phyloP scores from a whole-genome alignment of 2,113 vertebrate species.

The Sclerurus mexicanus region DNA sequence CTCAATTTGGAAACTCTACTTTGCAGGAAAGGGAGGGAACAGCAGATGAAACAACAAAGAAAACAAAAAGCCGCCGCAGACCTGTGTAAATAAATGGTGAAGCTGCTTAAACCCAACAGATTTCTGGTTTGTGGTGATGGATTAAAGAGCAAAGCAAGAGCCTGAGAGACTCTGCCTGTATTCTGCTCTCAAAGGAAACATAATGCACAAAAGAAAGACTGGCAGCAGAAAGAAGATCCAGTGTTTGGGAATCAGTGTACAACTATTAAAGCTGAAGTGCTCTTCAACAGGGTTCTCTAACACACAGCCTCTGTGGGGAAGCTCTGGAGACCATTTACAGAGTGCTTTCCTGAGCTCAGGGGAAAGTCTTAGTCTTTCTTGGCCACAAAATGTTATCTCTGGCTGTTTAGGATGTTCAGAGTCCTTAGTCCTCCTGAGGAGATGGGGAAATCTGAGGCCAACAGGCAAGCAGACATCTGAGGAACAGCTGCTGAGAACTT shows the following conservation, averaged over 20 bases:
- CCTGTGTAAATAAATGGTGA: conserved; percentile 13
- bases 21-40: neutral
- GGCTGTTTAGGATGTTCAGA: neutral
- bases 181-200: neutral
- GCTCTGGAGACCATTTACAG: neutral
- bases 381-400: neutral
- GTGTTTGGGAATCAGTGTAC: neutral
- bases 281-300: neutral
- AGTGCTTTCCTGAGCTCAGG: neutral
- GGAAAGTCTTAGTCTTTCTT: neutral
- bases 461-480: conserved; percentile 40
- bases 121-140: conserved; percentile 4
- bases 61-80: neutral
- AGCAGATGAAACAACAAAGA: neutral
- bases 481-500: conserved; percentile 58
- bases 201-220: neutral
- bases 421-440: neutral
- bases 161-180: neutral
- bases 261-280: neutral
- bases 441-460: conserved; percentile 21
- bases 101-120: neutral
- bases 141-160: neutral
- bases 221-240: neutral
- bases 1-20: neutral
- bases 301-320: neutral